Conservation (phyloP, 2,888 invertebrate genomes). For the Polymixis lichenea region DNA sequence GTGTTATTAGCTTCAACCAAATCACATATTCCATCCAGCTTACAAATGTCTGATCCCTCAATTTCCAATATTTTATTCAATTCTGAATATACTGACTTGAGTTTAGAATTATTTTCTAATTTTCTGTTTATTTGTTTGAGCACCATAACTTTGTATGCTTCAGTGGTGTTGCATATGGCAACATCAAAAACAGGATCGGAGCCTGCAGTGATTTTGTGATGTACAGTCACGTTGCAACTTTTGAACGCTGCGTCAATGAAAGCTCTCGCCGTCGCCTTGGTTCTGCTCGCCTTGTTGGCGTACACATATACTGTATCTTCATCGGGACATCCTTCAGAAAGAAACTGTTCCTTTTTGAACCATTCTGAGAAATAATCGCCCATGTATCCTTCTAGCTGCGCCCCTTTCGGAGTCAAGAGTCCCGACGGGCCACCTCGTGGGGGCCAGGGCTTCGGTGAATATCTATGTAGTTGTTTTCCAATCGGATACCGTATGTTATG, state of each 20-base stretch:
- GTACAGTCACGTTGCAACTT: conserved; percentile 36
- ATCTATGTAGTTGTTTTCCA: conserved; percentile 5
- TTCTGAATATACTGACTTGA: conserved; percentile 28
- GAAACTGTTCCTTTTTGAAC: conserved; percentile 51
- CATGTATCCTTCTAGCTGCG: conserved; percentile 54
- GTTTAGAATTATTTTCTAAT: conserved; percentile 34
- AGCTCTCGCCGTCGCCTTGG: conserved; percentile 45
- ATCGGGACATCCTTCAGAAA: conserved; percentile 51
- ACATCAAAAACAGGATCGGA: conserved; percentile 37
- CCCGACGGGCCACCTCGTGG: conserved; percentile 9
- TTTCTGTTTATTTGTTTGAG: conserved; percentile 36
- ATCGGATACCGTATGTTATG: conserved; percentile 55
- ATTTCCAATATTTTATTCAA: conserved; percentile 59
- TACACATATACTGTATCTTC: conserved; percentile 47
- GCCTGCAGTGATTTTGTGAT: conserved; percentile 15
- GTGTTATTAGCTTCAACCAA: conserved; percentile 41
- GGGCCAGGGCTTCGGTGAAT: conserved; percentile 49
- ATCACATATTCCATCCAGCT: conserved; percentile 53
- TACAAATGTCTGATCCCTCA: conserved; percentile 51
- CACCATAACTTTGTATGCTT: conserved; percentile 31
- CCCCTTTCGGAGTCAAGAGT: conserved; percentile 51
- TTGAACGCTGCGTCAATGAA: conserved; percentile 49
- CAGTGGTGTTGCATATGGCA: conserved; percentile 36
- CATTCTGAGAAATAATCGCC: conserved; percentile 59
- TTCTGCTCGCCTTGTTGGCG: conserved; percentile 27